Evolutionary conservation across 1,140 invertebrate species (phyloP), one percentile per base, ranked within the genome.

Genomic region (Drosophila serrata): DNA sequence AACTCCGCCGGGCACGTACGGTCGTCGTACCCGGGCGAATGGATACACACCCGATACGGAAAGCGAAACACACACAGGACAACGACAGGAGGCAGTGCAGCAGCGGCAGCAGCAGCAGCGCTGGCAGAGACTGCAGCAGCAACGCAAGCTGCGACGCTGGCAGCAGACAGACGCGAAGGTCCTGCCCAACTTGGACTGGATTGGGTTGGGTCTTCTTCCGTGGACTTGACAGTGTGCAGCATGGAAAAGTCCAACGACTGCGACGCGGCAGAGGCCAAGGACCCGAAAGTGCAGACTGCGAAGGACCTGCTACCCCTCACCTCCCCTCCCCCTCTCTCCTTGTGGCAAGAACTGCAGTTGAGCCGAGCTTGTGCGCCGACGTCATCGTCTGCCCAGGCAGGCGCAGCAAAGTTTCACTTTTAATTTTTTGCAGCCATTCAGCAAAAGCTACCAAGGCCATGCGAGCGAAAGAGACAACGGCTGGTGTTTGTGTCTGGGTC

Each of bases 11-110:
- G 81, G 90, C 91, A 90, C 84, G 79, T 81, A 80, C 82, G 84
- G 81, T 91, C 82, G 81, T 87, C 82, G 84, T 73, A 73, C 74
- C 76, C 78, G 81, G 59, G 61, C 63, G 33, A 69, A 55, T 37
- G 80, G 79, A 92, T 92, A 92, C 91, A 92, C 87, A 92, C 91
- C 91, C 87, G 88, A 92, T 91, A 92, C 85, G 87, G 85, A 92
- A 92, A 92, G 91, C 91, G 91, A 92, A 92, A 91, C 82, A 90
- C 81, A 81, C 76, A 84, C 80, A 91, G 78, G 85, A 90, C 86
- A 90, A 85, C 79, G 77, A 79, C 81, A 73, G 51, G 51, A 55
- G 51, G 33, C 51, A 39, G 45, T 39, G 33, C 42, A 51, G 55
- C 37, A 40, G 59, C 49, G 40, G 46, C 24, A 40, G 45, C 53